These are phyloP conservation scores for Argopecten irradians DNA, from an alignment of 1,140 invertebrate species.

Conservation along the genomic window DNA sequence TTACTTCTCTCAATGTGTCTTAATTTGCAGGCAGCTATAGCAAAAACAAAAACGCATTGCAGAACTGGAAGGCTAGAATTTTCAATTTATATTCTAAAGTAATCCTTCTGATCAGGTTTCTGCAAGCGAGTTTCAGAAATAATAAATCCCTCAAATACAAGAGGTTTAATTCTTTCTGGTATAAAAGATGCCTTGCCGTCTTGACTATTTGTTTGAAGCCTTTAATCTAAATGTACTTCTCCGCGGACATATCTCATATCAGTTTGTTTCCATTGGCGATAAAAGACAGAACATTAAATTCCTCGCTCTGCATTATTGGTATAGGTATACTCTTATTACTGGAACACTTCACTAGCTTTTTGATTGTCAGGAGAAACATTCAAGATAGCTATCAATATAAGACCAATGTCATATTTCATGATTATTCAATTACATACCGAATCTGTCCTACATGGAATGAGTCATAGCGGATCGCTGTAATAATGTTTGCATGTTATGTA, in stretches of 20 bases:
- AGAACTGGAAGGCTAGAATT: background rate
- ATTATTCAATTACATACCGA: slow-evolving; percentile 12
- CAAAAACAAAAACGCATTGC: background rate
- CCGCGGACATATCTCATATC: background rate
- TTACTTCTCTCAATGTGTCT: background rate
- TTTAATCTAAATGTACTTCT: background rate
- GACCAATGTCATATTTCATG: background rate
- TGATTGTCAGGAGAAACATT: background rate
- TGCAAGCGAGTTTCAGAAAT: background rate
- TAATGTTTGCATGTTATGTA: background rate
- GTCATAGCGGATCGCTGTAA: background rate
- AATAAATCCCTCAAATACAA: slow-evolving; percentile 5
- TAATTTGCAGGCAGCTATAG: background rate
- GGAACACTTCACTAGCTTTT: background rate
- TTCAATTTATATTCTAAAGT: slow-evolving; percentile 19
- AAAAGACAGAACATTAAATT: background rate
- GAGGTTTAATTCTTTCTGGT: background rate
- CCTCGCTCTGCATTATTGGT: background rate
- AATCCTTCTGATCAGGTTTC: background rate
- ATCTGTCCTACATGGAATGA: background rate
- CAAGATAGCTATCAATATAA: background rate
- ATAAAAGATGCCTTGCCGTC: background rate
- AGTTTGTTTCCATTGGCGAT: slow-evolving; percentile 10
- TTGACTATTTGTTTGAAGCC: slow-evolving; percentile 14
- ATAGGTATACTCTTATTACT: background rate